Evolutionary conservation across 64 coral and sea anemone species (phyloP).

Genomic region (Hydrozoanthus tunicans): DNA sequence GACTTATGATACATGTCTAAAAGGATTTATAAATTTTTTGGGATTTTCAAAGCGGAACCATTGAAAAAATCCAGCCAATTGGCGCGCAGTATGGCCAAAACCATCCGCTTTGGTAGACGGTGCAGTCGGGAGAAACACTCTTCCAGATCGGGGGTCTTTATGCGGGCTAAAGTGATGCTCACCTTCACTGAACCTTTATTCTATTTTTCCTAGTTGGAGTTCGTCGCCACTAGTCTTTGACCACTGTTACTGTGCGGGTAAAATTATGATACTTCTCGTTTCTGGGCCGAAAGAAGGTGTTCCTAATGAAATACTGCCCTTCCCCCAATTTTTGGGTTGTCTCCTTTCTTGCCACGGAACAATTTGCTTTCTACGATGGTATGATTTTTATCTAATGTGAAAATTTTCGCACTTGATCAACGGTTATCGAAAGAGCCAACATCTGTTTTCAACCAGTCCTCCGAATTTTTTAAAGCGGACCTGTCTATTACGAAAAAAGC

Average conservation of each 20-base stretch:
- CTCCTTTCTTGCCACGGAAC: not conserved
- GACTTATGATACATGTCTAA: no score
- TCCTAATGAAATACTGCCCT: not conserved
- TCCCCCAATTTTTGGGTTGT: not conserved
- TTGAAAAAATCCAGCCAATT: no score
- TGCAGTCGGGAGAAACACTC: not conserved
- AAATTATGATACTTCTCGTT: not conserved
- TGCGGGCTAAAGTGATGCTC: not conserved
- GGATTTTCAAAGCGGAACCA: no score
- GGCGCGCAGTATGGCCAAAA: no score
- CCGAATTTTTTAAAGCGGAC: not conserved
- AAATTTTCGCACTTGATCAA: not conserved
- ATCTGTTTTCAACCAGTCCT: no score
- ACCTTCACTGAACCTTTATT: not conserved
- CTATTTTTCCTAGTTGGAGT: not conserved
- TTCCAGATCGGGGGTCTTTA: not conserved
- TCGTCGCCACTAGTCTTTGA: not conserved
- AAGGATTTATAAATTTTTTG: no score
- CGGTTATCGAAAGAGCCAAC: not conserved
- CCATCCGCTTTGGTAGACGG: not conserved
- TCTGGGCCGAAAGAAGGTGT: not conserved
- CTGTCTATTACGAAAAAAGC: slow-evolving; percentile 1
- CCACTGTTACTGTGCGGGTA: not conserved
- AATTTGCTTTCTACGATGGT: not conserved
- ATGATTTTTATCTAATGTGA: not conserved